Evolutionary conservation across 2,113 vertebrate species (phyloP), one percentile per base, ranked within the genome.

Genomic region (Anarhynchus alexandrinus): DNA sequence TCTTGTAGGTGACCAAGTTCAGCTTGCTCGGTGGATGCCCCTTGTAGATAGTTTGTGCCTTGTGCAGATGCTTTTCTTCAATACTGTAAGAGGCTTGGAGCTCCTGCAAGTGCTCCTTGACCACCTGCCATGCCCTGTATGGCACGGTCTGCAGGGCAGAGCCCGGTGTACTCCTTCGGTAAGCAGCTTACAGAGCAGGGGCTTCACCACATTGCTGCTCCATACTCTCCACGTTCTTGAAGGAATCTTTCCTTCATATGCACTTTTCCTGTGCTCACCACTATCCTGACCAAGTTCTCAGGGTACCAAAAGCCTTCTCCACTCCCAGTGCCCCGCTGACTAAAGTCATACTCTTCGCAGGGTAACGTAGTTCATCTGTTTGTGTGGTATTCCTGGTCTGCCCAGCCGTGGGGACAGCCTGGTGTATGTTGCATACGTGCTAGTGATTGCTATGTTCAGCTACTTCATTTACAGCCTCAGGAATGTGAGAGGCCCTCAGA

Each of bases 401-500:
- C 88, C 55, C 18, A 92, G 54, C n/a, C 30, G 30, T 6, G 20
- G 12, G 5, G 66, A 73, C 47, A 67, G 61, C 11, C 89, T 92
- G 43, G 57, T 94, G 13, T 86, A 74, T 27, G 88, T 57, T 71
- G 80, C 34, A 12, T 82, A 77, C 21, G 81, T 95, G 61, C 93
- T 94, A 22, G 77, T 93, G 43, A 87, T 81, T 42, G 77, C 80
- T 71, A 55, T 82, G 61, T 19, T 97, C 79, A 97, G 90, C 17
- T 83, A 94, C 61, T 96, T 96, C 61, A 93, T 97, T 82, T 97
- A 97, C 9, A 96, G 82, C 43, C 64, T 97, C 40, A 96, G 94
- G 70, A 98, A 97, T 79, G 49, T 62, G 7, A 69, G 82, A 82
- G 62, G 82, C 92, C 67, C 93, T 96, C 65, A 95, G 54, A 40